A percentile compares a stretch with the other conserved stretches of the same genome.
These are phyloP conservation scores for Crypturellus undulatus DNA, from an alignment of 2,113 vertebrate species.

Conservation along the genomic window DNA sequence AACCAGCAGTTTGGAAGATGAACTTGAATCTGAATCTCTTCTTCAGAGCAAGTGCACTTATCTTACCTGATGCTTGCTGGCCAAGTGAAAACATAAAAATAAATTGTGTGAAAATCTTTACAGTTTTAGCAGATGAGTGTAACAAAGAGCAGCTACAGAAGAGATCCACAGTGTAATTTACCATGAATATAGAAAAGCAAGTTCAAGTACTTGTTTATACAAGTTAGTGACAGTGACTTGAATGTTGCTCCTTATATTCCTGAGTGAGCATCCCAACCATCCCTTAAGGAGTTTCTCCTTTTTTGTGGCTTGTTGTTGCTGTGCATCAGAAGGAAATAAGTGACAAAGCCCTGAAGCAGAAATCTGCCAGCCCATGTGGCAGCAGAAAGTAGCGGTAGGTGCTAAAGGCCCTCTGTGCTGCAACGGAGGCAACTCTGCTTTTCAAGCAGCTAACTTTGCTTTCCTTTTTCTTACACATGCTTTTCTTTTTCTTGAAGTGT, in stretches of 20 bases:
- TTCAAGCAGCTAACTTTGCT: background rate
- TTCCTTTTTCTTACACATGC: background rate
- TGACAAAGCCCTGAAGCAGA: background rate
- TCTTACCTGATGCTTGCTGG: background rate
- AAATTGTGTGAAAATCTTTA: background rate
- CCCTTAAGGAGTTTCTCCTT: background rate
- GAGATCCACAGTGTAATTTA: background rate
- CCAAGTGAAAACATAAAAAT: background rate
- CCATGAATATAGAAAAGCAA: background rate
- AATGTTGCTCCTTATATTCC: background rate
- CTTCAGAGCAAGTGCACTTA: background rate
- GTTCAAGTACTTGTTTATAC: background rate
- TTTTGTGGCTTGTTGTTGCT: background rate
- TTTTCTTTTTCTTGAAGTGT: background rate
- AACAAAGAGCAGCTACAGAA: background rate
- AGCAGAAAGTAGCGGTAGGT: background rate
- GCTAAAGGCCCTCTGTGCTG: background rate
- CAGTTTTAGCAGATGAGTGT: background rate
- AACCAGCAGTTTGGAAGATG: background rate
- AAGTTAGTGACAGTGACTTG: background rate
- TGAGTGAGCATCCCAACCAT: background rate
- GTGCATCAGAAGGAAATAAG: background rate
- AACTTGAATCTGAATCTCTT: background rate
- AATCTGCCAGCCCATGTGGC: accelerated
- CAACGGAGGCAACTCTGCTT: accelerated